Percentiles rank a stretch among this genome's conserved stretches.
These are phyloP conservation scores for Meganola albula DNA, from an alignment of 2,888 invertebrate genomes.

Conservation along the genomic window DNA sequence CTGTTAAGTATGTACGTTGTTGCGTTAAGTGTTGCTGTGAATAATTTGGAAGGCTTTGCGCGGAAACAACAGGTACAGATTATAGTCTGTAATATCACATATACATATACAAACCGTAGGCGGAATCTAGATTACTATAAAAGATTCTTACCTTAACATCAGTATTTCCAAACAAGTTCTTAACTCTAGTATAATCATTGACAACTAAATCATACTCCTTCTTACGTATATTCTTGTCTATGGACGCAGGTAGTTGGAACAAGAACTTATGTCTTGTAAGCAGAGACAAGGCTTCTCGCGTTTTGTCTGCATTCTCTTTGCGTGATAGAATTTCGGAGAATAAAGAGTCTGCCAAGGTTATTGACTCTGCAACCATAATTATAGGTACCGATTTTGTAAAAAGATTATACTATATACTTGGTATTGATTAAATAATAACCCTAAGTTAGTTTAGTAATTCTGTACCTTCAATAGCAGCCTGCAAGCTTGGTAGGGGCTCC, in stretches of 20 bases:
- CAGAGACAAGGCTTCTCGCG: constrained; percentile 94
- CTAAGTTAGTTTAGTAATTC: too few species aligned
- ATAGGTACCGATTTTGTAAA: too few species aligned
- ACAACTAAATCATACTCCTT: constrained; percentile 98
- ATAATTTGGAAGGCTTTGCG: too few species aligned
- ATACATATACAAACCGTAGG: too few species aligned
- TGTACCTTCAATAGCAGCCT: constrained; percentile 86
- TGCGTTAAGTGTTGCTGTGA: too few species aligned
- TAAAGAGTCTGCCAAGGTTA: constrained; percentile 92
- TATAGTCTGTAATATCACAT: too few species aligned
- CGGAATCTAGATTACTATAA: constrained; percentile 1
- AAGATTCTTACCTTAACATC: constrained; percentile 83
- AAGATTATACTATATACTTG: too few species aligned
- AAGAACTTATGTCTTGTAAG: constrained; percentile 96
- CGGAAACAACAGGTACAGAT: too few species aligned
- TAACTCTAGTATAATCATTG: constrained; percentile 97
- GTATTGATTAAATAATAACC: too few species aligned
- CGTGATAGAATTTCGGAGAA: constrained; percentile 95
- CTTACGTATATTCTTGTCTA: constrained; percentile 94
- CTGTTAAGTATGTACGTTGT: too few species aligned
- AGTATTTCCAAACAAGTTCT: constrained; percentile 95
- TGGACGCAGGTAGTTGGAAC: constrained; percentile 95
- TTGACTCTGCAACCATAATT: constrained; percentile 88
- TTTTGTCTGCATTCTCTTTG: constrained; percentile 96
- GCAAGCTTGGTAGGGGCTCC: constrained; percentile 86